Evolutionary conservation across 2,113 vertebrate species (phyloP).

Genomic region (Alethe castanea): DNA sequence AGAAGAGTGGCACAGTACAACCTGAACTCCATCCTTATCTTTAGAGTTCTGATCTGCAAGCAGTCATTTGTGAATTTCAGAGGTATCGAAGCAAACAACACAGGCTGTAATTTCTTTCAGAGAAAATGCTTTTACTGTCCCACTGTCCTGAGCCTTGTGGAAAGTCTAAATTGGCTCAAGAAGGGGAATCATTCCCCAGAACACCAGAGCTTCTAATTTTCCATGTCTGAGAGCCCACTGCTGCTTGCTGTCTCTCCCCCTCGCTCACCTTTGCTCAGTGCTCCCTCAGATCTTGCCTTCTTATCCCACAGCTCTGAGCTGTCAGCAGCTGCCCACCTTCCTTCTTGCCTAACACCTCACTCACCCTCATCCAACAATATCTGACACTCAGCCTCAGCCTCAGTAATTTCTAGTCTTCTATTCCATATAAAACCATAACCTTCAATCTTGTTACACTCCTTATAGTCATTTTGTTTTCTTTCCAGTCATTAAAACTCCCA

Average conservation of each 20-base stretch:
- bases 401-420: background rate
- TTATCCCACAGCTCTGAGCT: background rate
- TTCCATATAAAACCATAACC: constrained; percentile 39
- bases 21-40: background rate
- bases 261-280: background rate
- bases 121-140: background rate
- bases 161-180: background rate
- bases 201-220: constrained; percentile 11
- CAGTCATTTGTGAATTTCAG: background rate
- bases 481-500: constrained; percentile 49
- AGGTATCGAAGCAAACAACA: background rate
- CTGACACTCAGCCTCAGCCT: constrained; percentile 24
- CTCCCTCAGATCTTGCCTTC: background rate
- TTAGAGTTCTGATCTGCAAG: background rate
- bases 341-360: background rate
- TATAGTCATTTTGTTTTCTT: constrained; percentile 12
- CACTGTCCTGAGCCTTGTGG: background rate
- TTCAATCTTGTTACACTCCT: constrained; percentile 11
- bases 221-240: background rate
- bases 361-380: background rate
- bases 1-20: background rate
- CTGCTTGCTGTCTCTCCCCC: background rate
- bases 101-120: background rate
- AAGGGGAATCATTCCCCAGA: background rate
- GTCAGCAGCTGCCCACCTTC: constrained; percentile 43